These are phyloP conservation scores for Zaprionus lineosus DNA, from an alignment of 2,888 invertebrate genomes.

Conservation along the genomic window DNA sequence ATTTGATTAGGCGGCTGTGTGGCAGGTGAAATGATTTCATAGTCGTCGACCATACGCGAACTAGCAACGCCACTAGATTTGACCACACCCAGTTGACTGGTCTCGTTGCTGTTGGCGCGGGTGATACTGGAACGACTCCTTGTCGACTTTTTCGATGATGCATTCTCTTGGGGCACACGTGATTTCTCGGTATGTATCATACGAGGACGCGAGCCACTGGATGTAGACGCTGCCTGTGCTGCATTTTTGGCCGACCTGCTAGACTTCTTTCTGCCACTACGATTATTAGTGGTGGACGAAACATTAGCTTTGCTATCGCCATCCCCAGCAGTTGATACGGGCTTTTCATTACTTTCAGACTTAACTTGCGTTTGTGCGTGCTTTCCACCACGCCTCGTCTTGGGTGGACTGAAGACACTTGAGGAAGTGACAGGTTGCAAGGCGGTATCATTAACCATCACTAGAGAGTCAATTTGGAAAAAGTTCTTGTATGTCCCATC, in stretches of 20 bases:
- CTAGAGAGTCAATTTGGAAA: slow-evolving; percentile 83
- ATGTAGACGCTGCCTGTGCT: slow-evolving; percentile 10
- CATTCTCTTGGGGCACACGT: slow-evolving; percentile 81
- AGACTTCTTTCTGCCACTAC: slow-evolving; percentile 46
- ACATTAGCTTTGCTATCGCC: slow-evolving; percentile 13
- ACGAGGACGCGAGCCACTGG: slow-evolving; percentile 85
- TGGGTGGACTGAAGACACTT: slow-evolving; percentile 33
- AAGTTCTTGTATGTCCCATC: slow-evolving; percentile 83
- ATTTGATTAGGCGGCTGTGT: slow-evolving; percentile 80
- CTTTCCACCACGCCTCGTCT: slow-evolving; percentile 44
- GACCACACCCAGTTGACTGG: slow-evolving; percentile 54
- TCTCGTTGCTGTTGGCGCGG: slow-evolving; percentile 65
- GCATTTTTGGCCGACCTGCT: slow-evolving; percentile 36
- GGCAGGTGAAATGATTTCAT: slow-evolving; percentile 80
- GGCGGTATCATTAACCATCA: slow-evolving; percentile 74
- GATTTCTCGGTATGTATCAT: slow-evolving; percentile 91
- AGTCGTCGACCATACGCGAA: slow-evolving; percentile 78
- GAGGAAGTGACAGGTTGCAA: slow-evolving; percentile 46
- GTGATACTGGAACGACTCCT: slow-evolving; percentile 85
- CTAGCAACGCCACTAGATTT: slow-evolving; percentile 47
- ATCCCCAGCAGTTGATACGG: not conserved
- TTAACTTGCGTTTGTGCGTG: slow-evolving; percentile 13
- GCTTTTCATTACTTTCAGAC: not conserved
- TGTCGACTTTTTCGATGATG: slow-evolving; percentile 84
- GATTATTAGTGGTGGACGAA: slow-evolving; percentile 39